These are phyloP conservation scores for Microctenopoma lineatum DNA, from an alignment of 2,797 vertebrate genomes.

Conservation along the genomic window DNA sequence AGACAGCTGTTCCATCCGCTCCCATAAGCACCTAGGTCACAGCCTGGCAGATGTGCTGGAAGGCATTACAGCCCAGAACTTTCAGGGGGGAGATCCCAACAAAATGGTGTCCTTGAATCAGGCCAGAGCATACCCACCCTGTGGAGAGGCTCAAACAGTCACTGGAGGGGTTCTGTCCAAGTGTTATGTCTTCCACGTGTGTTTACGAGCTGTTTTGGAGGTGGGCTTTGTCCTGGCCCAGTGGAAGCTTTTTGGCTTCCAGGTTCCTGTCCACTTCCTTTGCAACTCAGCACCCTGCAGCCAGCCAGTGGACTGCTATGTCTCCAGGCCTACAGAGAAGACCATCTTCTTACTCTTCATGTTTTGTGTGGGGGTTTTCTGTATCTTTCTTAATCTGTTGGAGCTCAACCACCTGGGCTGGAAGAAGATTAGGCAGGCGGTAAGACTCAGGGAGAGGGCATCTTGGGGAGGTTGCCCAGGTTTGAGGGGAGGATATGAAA, in stretches of 20 bases:
- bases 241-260: conserved; percentile 93
- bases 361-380: conserved; percentile 94
- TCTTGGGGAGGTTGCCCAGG: conserved; percentile 51
- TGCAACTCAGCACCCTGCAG: conserved; percentile 89
- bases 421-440: conserved; percentile 79
- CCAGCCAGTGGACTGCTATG: conserved; percentile 94
- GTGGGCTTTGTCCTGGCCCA: conserved; percentile 92
- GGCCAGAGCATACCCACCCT: conserved; percentile 27
- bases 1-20: conserved; percentile 84
- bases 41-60: conserved; percentile 79
- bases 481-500: conserved; percentile 61
- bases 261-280: conserved; percentile 88
- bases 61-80: conserved; percentile 58
- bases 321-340: conserved; percentile 96
- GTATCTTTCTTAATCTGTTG: conserved; percentile 91
- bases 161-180: conserved; percentile 86
- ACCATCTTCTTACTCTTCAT: conserved; percentile 96
- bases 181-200: conserved; percentile 92
- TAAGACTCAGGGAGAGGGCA: conserved; percentile 45
- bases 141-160: conserved; percentile 31
- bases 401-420: conserved; percentile 95
- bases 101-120: conserved; percentile 35
- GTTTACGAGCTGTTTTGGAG: conserved; percentile 89
- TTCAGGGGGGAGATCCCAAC: conserved; percentile 39
- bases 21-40: conserved; percentile 81